Evolutionary conservation across 2,888 invertebrate species (phyloP).

Genomic region (Pristionchus arcanus): DNA sequence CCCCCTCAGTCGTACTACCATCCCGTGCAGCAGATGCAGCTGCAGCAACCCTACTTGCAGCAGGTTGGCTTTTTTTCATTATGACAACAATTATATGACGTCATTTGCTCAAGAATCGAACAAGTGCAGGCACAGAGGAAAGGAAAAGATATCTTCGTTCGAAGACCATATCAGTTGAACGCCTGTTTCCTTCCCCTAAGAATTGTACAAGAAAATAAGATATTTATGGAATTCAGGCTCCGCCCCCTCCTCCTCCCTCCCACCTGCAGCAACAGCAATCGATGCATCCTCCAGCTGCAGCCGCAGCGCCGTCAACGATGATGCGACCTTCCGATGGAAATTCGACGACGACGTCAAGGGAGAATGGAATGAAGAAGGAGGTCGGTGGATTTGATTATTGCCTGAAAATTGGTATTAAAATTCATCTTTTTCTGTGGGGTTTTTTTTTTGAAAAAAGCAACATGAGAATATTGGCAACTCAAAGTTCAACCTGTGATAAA

Average conservation of each 20-base stretch:
- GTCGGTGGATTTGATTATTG: neutral
- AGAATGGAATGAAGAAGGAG: conserved; percentile 25
- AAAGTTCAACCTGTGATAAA: neutral
- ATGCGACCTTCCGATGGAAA: neutral
- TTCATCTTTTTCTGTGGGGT: no score
- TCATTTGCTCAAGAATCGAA: no score
- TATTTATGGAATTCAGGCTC: neutral
- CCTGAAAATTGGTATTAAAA: no score
- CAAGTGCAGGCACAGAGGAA: no score
- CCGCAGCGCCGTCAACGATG: neutral
- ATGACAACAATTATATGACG: no score
- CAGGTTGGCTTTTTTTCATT: neutral
- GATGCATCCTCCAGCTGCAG: neutral
- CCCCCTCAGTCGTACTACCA: neutral
- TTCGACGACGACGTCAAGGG: neutral
- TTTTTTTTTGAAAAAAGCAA: no score
- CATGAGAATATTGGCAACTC: no score
- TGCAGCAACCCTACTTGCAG: conserved; percentile 44
- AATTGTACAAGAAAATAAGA: no score
- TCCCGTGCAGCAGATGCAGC: neutral
- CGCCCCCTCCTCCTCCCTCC: neutral
- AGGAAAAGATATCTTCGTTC: no score
- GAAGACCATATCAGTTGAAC: no score
- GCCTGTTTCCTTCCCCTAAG: no score
- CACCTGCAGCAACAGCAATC: neutral